Percentiles rank a stretch among this genome's conserved stretches.
Conservation (phyloP, 37 sponge, comb jelly and placozoan genomes). For the Crambe crambe region DNA sequence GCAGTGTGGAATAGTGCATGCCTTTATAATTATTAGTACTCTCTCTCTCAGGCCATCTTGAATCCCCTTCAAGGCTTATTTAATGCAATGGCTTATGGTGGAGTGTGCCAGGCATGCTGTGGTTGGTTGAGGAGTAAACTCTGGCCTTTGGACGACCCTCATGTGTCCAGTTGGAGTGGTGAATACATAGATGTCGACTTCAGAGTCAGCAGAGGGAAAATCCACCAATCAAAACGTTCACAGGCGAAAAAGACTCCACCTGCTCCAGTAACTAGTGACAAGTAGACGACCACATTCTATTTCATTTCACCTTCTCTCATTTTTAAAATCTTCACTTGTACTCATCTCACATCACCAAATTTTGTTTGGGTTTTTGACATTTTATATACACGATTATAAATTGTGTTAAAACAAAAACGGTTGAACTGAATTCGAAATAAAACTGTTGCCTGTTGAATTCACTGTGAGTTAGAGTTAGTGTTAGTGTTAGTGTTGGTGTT, state of each 20-base stretch:
- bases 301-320: not conserved
- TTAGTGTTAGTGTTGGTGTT: not conserved
- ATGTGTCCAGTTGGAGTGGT: conserved; percentile 55
- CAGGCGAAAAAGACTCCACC: not conserved
- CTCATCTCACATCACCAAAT: not conserved
- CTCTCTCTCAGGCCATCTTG: conserved; percentile 25
- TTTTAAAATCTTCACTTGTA: not conserved
- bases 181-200: conserved; percentile 67
- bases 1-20: not conserved
- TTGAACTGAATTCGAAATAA: not conserved
- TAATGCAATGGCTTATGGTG: conserved; percentile 60
- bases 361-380: no score
- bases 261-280: not conserved
- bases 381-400: no score
- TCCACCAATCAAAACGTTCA: conserved; percentile 27
- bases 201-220: conserved; percentile 41
- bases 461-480: not conserved
- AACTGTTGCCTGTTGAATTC: not conserved
- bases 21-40: not conserved
- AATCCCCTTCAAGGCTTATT: conserved; percentile 62
- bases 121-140: conserved; percentile 2
- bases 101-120: conserved; percentile 1
- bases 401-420: no score
- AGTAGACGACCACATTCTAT: no score
- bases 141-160: not conserved